Base-by-base conservation (phyloP, 2,888 invertebrate species). In the Pollenia griseotomentosa region DNA sequence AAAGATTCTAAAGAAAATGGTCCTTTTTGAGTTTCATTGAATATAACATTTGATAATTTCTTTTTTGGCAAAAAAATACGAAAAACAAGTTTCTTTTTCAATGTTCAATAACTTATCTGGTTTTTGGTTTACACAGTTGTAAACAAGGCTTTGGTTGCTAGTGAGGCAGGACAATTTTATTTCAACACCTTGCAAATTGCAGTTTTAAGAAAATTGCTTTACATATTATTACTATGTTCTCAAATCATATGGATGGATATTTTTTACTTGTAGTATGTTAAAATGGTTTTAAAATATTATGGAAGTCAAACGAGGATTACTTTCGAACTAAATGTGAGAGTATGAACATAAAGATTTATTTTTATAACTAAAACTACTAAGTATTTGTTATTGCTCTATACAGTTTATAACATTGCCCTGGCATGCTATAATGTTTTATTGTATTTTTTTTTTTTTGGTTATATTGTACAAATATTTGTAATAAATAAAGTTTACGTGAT, bases 181-280 rank as follows among this genome's bases (percentile, higher is more conserved):
- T 73, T 79, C 63, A 84, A 79, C 84, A 84, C 84, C 84, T 84
- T 79, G 71, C 79, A 79, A 68, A 84, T 79, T 53, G 16, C n/a
- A 16, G 75, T 83, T 59, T 19, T 53, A 46, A 16, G 73, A 46
- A 84, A 63, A 79, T 84, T 70, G 65, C 68, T 78, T 83, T 66
- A 51, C 33, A 73, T 73, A 66, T 57, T 73, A 59, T 73, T 82
- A 33, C 80, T 33, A 1, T 75, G 63, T 53, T 6, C 6, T 5
- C 6, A 33, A 33, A 33, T 33, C 33, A 33, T 33, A 33, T 33
- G 33, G 33, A 63, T 12, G 16, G 8, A 53, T 23, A 55, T 12
- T 55, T 46, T n/a, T 23, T 66, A 33, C 46, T 53, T 42, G 12
- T 23, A 46, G 44, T 55, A 65, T 77, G 44, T 44, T 77, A 23